Evolutionary conservation across 2,113 vertebrate species (phyloP), one percentile per base, ranked within the genome.

Genomic region (Prionailurus bengalensis): DNA sequence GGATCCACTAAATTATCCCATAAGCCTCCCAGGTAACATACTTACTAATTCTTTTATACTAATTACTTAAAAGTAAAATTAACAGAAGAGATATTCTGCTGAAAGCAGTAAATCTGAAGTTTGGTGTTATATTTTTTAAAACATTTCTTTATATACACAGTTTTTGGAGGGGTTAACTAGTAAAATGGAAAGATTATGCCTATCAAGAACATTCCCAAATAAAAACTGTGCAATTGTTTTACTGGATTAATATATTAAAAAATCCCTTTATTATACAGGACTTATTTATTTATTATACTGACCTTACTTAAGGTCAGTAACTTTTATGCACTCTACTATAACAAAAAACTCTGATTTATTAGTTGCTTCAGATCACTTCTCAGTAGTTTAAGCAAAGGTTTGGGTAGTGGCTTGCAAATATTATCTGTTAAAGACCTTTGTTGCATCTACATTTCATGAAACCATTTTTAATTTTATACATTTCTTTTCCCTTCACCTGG

Each of bases 11-110:
- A 95, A 58, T 13, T 63, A 68, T 83, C 31, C 48, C 14, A 27
- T 13, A 76, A 76, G 25, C 13, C 23, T 74, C 39, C 13, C 13
- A 76, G 55, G 15, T 58, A 36, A 81, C 31, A 85, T 14, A 61
- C 7, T 65, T 61, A 66, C 13, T 81, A 85, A 97, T 93, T 74
- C 42, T 92, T 94, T 87, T 65, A 25, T 74, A 87, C 27, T 53
- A 55, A 90, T 73, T 79, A 88, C 65, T 81, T 73, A 74, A 95
- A 89, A 27, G 39, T 39, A 97, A 42, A 95, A 78, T 70, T 39
- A 93, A 33, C 70, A 90, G 88, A 31, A 88, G 58, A 88, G 19
- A 81, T 31, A 93, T 7, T 91, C 31, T 89, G 55, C 27, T 6
- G 21, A 89, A 55, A 73, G 25, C 42, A 90, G 55, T 21, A 92